Conservation (phyloP, 2,797 vertebrate species). For the Erpetoichthys calabaricus region DNA sequence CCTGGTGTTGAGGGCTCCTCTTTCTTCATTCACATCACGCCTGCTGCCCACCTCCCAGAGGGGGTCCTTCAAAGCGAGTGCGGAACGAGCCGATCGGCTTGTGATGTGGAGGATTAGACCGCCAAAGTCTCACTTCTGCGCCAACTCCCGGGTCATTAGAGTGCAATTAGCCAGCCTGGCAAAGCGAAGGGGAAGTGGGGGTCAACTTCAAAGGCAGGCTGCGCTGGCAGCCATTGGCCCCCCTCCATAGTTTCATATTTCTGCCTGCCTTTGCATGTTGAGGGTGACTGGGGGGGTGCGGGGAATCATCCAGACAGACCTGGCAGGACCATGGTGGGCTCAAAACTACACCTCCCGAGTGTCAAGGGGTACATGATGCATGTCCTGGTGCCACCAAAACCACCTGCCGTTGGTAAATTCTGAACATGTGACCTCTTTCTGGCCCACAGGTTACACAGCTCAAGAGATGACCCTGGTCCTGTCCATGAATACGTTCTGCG, state of each 20-base stretch:
- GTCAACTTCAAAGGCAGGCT: background rate
- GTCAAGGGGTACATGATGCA: constrained; percentile 14
- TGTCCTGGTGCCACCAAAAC: constrained; percentile 1
- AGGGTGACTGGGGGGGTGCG: constrained; percentile 15
- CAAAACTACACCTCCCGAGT: background rate
- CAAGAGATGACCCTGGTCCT: constrained; percentile 86
- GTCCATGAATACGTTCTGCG: constrained; percentile 85
- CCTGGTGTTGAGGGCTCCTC: no score
- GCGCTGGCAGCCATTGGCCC: background rate
- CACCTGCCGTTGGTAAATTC: background rate
- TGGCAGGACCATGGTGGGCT: no score
- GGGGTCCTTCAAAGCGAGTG: no score
- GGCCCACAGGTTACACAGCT: constrained; percentile 32
- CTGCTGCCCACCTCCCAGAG: no score
- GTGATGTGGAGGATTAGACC: no score
- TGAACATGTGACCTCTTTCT: constrained; percentile 15
- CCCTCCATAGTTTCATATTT: constrained; percentile 18
- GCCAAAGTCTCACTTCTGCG: no score
- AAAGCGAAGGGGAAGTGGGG: background rate
- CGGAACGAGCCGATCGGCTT: no score
- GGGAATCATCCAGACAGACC: constrained; percentile 1
- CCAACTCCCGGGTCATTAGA: no score
- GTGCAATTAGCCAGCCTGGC: constrained; percentile 8
- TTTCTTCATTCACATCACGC: no score
- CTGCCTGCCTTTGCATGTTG: constrained; percentile 21